These are phyloP conservation scores for Scartelaos histophorus DNA, from an alignment of 2,113 vertebrate genomes.

Conservation along the genomic window DNA sequence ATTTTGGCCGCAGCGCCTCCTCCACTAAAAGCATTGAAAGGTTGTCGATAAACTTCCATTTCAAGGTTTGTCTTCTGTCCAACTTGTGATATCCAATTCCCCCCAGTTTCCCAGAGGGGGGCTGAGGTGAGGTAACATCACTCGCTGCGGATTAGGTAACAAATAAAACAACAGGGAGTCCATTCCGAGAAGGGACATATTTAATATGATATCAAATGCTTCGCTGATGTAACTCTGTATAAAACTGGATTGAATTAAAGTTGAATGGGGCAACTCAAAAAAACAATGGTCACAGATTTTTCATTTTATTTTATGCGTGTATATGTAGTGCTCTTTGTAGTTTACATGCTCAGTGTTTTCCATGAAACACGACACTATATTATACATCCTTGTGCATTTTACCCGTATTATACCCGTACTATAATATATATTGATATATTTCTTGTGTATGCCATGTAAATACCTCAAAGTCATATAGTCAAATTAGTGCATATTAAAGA, in stretches of 20 bases:
- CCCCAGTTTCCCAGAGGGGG: slow-evolving; percentile 36
- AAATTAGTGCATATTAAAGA: neutral
- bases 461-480: neutral
- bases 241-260: slow-evolving; percentile 10
- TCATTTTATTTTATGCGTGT: too few relatives aligned
- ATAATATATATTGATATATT: too few relatives aligned
- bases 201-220: slow-evolving; percentile 21
- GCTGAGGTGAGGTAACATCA: slow-evolving; percentile 17
- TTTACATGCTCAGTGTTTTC: neutral
- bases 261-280: neutral
- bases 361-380: neutral
- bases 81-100: slow-evolving; percentile 42
- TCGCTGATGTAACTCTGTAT: slow-evolving; percentile 17
- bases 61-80: slow-evolving; percentile 48
- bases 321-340: too few relatives aligned
- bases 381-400: neutral
- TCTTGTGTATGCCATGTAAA: too few relatives aligned
- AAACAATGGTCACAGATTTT: neutral
- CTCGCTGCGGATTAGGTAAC: slow-evolving; percentile 27
- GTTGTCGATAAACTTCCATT: slow-evolving; percentile 63
- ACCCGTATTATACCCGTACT: too few relatives aligned
- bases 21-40: slow-evolving; percentile 34
- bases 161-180: slow-evolving; percentile 24
- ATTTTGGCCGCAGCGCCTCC: slow-evolving; percentile 54
- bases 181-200: slow-evolving; percentile 12